Base-by-base conservation (phyloP, 2,888 invertebrate genomes). In the Sinohyriopsis cumingii region DNA sequence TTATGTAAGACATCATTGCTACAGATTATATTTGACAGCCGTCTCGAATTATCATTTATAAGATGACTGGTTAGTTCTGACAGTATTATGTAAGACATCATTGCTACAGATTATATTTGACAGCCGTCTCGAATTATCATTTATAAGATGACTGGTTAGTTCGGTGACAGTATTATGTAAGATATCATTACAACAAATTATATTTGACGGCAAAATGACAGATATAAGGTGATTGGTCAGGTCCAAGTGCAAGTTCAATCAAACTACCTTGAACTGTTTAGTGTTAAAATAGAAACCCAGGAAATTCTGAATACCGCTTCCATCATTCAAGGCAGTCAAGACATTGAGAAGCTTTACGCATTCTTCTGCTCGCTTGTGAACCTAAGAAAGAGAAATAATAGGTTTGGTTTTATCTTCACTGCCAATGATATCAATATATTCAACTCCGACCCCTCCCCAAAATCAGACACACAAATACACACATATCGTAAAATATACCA, bases 281-380 rank as follows among this genome's bases (percentile, higher is more conserved):
- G 90, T 81, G 71, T 90, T 85, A 71, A 91, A 89, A 55, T 86
- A 84, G 24, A 86, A 79, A 68, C 90, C 89, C 67, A 92, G 82
- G 45, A 92, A 87, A 84, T 92, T 92, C 65, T 90, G 83, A 4
- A 91, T 88, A 55, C 90, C 87, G 59, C 82, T 80, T 1, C 93
- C 93, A 0, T 87, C 82, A 74, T 93, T 92, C 55, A 93, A 84
- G 20, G 89, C 84, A 55, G 90, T 86, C 63, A 93, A 80, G 63
- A 92, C 88, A 79, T 93, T 91, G 24, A 93, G 77, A 0, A 91
- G 86, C 75, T 89, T 89, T n/a, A 85, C 86, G 74, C 92, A 92
- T 85, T 93, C 93, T 1, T 89, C 86, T 4, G 91, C 90, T 76
- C 93, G 86, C 18, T 90, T 82, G 73, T 91, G 88, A 12, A 93